Evolutionary conservation across 2,888 invertebrate species (phyloP).

Genomic region (Diogma glabrata): DNA sequence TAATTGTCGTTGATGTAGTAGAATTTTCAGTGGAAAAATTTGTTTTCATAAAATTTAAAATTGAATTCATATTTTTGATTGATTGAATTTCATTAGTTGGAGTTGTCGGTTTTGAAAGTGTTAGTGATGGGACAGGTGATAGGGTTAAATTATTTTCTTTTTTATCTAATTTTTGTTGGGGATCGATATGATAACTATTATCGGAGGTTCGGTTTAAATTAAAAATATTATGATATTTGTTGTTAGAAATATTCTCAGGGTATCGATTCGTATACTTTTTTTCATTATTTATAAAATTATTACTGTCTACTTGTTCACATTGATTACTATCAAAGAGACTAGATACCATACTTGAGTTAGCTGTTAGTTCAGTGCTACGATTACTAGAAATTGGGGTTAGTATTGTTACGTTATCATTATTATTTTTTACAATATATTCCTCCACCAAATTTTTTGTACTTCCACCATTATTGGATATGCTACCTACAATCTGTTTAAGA

Average conservation of each 20-base stretch:
- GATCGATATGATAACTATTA: too few relatives aligned
- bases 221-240: too few relatives aligned
- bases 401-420: constrained; percentile 2
- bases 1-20: not conserved
- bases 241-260: too few relatives aligned
- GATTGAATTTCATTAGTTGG: constrained; percentile 5
- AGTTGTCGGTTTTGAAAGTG: not conserved
- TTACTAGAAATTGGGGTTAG: constrained; percentile 2
- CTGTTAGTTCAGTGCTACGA: too few relatives aligned
- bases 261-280: too few relatives aligned
- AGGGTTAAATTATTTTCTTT: not conserved
- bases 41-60: not conserved
- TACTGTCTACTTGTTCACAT: constrained; percentile 8
- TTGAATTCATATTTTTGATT: constrained; percentile 4
- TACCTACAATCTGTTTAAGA: constrained; percentile 11
- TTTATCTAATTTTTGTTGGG: not conserved
- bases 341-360: too few relatives aligned
- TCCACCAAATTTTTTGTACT: constrained; percentile 3
- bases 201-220: too few relatives aligned
- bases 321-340: constrained; percentile 3
- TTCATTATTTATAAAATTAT: too few relatives aligned
- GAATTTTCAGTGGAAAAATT: not conserved
- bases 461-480: too few relatives aligned
- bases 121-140: not conserved
- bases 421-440: constrained; percentile 5